Conservation (phyloP, 2,113 vertebrate genomes). For the Lucifuga dentata region DNA sequence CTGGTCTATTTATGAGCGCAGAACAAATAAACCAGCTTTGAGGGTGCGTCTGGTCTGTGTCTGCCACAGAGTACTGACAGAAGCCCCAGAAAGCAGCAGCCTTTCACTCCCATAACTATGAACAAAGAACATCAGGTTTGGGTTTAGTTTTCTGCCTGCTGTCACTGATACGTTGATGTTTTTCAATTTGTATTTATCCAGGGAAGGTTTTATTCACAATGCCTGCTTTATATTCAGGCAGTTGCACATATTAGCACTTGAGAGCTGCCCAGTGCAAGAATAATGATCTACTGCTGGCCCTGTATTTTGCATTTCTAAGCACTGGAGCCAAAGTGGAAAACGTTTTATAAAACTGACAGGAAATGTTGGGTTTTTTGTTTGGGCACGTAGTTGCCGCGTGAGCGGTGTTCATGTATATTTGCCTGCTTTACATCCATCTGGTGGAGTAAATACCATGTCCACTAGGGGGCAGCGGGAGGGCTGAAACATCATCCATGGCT, state of each 20-base stretch:
- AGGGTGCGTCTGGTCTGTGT: conserved; percentile 41
- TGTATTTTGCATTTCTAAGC: no score
- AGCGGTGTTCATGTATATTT: no score
- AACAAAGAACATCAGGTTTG: conserved; percentile 14
- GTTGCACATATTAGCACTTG: not conserved
- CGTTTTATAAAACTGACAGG: no score
- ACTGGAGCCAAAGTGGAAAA: no score
- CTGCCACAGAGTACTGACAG: conserved; percentile 29
- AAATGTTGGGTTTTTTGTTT: no score
- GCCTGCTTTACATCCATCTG: no score
- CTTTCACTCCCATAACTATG: conserved; percentile 26
- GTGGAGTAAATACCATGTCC: no score
- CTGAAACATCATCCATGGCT: no score
- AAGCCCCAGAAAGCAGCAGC: conserved; percentile 2
- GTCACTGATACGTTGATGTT: conserved; percentile 1
- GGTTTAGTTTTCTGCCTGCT: conserved; percentile 8
- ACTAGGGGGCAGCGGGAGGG: no score
- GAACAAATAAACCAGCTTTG: conserved; percentile 56
- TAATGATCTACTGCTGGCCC: not conserved
- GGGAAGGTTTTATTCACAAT: conserved; percentile 4
- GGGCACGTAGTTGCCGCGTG: no score
- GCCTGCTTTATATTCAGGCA: not conserved
- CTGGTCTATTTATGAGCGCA: conserved; percentile 48
- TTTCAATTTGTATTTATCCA: conserved; percentile 7
- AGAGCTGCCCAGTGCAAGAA: not conserved